Percentiles rank a stretch among this genome's conserved stretches.
Evolutionary conservation across 2,797 vertebrate genomes (phyloP).

Genomic region (Gila robusta): DNA sequence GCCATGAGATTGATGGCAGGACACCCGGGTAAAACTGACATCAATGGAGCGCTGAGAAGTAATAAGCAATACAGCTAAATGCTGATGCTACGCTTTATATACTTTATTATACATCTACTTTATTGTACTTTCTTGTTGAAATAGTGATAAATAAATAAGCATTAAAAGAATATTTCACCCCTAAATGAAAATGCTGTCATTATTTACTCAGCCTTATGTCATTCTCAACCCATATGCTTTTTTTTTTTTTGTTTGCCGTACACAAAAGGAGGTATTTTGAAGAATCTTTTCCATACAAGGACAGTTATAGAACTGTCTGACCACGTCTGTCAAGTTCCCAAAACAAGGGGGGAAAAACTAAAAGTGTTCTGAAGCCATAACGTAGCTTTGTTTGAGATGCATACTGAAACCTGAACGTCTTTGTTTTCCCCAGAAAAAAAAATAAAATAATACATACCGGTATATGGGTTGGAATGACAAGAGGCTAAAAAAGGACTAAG

Average conservation of each 20-base stretch:
- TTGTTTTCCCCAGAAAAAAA: background rate
- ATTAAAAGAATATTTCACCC: background rate
- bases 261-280: background rate
- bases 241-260: background rate
- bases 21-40: conserved; percentile 17
- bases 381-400: background rate
- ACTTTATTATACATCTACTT: background rate
- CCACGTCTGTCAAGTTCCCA: background rate
- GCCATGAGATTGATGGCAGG: conserved; percentile 41
- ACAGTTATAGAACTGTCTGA: background rate
- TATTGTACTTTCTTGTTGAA: background rate
- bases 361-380: background rate
- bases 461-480: background rate
- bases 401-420: background rate
- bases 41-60: conserved; percentile 32
- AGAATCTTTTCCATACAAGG: background rate
- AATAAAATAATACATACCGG: background rate
- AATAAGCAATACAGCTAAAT: conserved; percentile 30
- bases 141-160: background rate
- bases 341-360: background rate
- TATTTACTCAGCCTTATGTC: background rate
- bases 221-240: background rate
- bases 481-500: background rate
- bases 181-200: background rate
- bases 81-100: background rate